Evolutionary conservation across 2,113 vertebrate genomes (phyloP), one percentile per base, ranked within the genome.

Genomic region (Calyptomena viridis): DNA sequence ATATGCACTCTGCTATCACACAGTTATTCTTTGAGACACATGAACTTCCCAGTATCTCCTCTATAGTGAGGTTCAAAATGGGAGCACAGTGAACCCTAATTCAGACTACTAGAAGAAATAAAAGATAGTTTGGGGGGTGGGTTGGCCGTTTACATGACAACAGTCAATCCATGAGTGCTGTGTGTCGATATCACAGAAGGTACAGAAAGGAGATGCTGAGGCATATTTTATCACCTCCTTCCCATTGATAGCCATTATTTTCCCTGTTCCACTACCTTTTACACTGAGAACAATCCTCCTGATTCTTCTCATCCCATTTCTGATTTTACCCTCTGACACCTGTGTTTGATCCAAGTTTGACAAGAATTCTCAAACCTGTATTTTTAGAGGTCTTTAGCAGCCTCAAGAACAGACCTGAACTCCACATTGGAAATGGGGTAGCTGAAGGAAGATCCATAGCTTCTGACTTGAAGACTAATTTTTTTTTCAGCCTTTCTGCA

Each of bases 81-180:
- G 25, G 25, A 87, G 9, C 7, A 68, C 12, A 30, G 4, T 31
- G 63, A 89, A 55, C 27, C n/a, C 2, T 39, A 67, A 21, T 59
- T 79, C 11, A 0, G 0, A 68, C 40, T 42, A 50, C 3, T 12
- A 16, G 18, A 62, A 14, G 2, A 11, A 12, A 16, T 53, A 55
- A 73, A 74, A 14, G 0, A 6, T 31, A 19, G 6, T 73, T 8
- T 46, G 8, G 13, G 19, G 9, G 6, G 1, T 0, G 1, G 5
- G 11, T 22, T 69, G 9, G 7, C 10, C 6, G 28, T 87, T 74
- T 67, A 6, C 39, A 55, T 77, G 35, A 59, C 35, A 62, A 81
- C 9, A 62, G 30, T 4, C 4, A 80, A 42, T 14, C 25, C 5
- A 2, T 11, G 47, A 73, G 1, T 42, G 18, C 14, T 14, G 3